Conservation (phyloP, 2,113 vertebrate genomes). For the Aspidoscelis tigris region DNA sequence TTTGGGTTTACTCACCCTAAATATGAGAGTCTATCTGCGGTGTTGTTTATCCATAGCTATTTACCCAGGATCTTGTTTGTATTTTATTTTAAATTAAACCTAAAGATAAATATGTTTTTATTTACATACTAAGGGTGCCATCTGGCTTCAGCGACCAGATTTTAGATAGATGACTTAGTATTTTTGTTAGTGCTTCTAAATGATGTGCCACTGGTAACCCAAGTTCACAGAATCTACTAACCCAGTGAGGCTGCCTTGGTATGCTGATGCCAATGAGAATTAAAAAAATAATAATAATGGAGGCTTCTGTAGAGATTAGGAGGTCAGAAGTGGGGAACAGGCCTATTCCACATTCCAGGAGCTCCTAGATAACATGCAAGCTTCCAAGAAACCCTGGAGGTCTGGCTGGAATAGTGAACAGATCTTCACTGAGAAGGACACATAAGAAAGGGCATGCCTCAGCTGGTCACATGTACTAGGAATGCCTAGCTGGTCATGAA, state of each 20-base stretch:
- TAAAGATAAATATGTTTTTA: background rate
- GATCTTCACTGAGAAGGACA: background rate
- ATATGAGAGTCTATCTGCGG: background rate
- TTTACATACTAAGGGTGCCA: background rate
- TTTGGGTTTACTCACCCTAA: background rate
- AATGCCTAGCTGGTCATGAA: too few relatives aligned
- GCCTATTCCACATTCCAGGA: background rate
- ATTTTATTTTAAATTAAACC: background rate
- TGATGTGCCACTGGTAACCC: background rate
- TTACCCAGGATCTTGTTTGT: background rate
- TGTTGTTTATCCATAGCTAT: background rate
- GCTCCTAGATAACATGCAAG: background rate
- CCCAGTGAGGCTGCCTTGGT: background rate
- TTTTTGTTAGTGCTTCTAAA: background rate
- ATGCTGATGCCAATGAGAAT: background rate
- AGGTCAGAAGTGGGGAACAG: background rate
- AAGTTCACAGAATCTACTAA: background rate
- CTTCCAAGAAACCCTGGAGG: background rate
- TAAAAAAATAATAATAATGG: background rate
- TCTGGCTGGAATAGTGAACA: background rate
- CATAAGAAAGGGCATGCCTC: background rate
- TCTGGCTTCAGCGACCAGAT: background rate
- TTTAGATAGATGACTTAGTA: background rate
- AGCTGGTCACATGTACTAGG: background rate
- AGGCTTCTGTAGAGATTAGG: background rate